phyloP scores from a whole-genome alignment of 2,113 vertebrate genomes.

The Anhinga anhinga region DNA sequence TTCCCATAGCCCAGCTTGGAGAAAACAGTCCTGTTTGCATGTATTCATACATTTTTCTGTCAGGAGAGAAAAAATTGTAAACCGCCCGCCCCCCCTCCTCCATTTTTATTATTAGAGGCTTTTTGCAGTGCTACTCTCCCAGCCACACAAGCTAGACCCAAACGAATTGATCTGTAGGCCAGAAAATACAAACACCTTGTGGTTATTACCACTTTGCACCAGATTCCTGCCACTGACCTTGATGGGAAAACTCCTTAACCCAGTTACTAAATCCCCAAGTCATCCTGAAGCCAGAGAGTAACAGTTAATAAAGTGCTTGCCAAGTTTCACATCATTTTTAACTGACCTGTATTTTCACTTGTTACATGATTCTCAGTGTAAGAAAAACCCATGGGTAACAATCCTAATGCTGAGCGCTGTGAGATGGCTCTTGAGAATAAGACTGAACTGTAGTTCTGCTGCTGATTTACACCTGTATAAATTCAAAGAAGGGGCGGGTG shows the following conservation, averaged over 20 bases:
- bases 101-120: background rate
- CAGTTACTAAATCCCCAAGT: constrained; percentile 31
- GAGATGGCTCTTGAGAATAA: background rate
- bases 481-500: background rate
- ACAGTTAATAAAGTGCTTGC: background rate
- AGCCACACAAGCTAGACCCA: background rate
- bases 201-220: constrained; percentile 14
- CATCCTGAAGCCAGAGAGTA: background rate
- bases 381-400: background rate
- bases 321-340: background rate
- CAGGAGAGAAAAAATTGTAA: rapidly evolving
- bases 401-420: background rate
- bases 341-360: constrained; percentile 52
- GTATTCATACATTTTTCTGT: background rate
- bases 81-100: rapidly evolving
- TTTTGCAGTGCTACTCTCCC: background rate
- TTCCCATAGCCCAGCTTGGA: background rate
- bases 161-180: background rate
- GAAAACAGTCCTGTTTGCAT: background rate
- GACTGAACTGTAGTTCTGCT: background rate
- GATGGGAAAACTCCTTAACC: constrained; percentile 30
- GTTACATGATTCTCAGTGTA: background rate
- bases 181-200: background rate
- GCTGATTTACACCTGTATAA: background rate
- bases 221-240: constrained; percentile 18